phyloP scores from a whole-genome alignment of 2,113 vertebrate genomes.

The Apodemus sylvaticus region DNA sequence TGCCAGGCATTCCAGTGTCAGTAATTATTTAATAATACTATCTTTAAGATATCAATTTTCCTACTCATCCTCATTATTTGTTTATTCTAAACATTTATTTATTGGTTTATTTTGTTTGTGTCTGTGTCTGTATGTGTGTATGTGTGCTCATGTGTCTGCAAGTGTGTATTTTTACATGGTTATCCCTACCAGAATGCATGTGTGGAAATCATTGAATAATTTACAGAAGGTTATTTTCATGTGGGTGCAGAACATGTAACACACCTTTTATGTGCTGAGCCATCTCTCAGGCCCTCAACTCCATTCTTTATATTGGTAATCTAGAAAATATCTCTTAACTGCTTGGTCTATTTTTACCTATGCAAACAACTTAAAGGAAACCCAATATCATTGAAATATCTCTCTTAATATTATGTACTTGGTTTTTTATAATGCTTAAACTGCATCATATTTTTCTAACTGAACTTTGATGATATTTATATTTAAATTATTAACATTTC shows the following conservation, averaged over 20 bases:
- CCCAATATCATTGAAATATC: not conserved
- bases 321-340: not conserved
- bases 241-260: not conserved
- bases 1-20: not conserved
- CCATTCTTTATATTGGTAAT: not conserved
- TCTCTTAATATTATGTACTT: not conserved
- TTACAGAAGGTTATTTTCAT: not conserved
- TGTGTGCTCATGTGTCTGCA: not conserved
- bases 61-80: not conserved
- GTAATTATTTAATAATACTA: not conserved
- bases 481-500: constrained; percentile 15
- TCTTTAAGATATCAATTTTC: not conserved
- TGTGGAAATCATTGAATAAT: not conserved
- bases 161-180: not conserved
- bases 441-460: not conserved
- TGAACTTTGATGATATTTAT: not conserved
- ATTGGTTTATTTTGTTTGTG: not conserved
- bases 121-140: not conserved
- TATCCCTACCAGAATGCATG: too few relatives aligned
- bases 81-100: too few relatives aligned
- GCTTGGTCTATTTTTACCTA: not conserved
- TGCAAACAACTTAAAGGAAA: constrained; percentile 18
- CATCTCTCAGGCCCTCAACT: not conserved
- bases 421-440: not conserved
- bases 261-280: not conserved